These are phyloP conservation scores for Galagoides demidoff DNA, from an alignment of 2,797 vertebrate genomes.

Conservation along the genomic window DNA sequence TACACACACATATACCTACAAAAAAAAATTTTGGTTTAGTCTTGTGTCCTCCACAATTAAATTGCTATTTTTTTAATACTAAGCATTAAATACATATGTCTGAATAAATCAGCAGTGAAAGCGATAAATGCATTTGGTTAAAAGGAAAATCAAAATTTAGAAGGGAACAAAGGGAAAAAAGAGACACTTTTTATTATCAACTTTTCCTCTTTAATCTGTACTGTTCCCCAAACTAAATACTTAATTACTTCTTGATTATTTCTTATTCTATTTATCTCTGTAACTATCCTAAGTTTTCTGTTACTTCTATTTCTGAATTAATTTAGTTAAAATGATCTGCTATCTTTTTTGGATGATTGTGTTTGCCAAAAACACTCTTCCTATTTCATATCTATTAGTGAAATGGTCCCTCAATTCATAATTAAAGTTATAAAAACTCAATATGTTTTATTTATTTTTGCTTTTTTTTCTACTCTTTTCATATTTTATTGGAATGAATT, in stretches of 20 bases:
- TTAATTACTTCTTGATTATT: slow-evolving; percentile 23
- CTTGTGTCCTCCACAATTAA: neutral
- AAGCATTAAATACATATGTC: neutral
- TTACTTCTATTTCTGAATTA: slow-evolving; percentile 40
- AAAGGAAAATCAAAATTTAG: neutral
- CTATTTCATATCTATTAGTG: neutral
- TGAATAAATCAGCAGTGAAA: neutral
- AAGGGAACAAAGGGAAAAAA: neutral
- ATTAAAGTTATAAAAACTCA: neutral
- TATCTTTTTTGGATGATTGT: neutral
- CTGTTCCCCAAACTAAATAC: neutral
- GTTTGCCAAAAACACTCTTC: neutral
- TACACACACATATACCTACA: too few species aligned
- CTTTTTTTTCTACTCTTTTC: neutral
- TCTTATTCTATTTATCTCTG: slow-evolving; percentile 15
- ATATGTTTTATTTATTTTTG: neutral
- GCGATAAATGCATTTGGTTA: neutral
- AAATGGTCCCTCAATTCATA: neutral
- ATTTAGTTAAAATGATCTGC: neutral
- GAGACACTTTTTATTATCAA: neutral
- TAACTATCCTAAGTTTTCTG: slow-evolving; percentile 24
- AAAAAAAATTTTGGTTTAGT: neutral
- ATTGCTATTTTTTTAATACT: neutral
- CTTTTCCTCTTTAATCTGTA: neutral
- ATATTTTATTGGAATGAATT: neutral